A percentile compares a stretch with the other conserved stretches of the same genome.
Conservation (phyloP, 2,888 invertebrate species). For the Meghimatium bilineatum region DNA sequence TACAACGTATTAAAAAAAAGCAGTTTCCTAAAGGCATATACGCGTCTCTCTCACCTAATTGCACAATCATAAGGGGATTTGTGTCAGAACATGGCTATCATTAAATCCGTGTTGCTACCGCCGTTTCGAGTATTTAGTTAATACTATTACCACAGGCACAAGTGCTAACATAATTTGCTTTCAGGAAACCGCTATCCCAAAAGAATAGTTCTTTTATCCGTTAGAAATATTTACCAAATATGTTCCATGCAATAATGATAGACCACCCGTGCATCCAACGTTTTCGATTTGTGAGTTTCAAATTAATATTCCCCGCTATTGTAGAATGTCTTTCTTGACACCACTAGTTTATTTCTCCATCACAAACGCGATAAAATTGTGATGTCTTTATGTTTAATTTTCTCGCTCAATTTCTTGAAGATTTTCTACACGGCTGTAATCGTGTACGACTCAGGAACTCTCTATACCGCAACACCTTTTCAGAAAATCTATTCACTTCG, state of each 20-base stretch:
- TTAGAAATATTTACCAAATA: constrained; percentile 10
- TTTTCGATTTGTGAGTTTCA: neutral
- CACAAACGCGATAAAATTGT: neutral
- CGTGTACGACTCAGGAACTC: neutral
- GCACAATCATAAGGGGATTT: constrained; percentile 7
- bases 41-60: neutral
- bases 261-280: neutral
- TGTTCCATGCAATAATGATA: neutral
- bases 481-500: neutral
- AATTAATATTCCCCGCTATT: neutral
- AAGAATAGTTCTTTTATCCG: neutral
- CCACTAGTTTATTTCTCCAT: neutral
- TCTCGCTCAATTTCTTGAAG: neutral
- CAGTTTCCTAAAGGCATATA: neutral
- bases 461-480: neutral
- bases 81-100: neutral
- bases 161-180: neutral
- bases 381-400: neutral
- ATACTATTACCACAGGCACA: neutral
- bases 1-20: neutral
- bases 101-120: neutral
- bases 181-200: neutral
- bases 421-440: neutral
- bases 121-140: neutral
- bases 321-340: neutral